Evolutionary conservation across 2,113 vertebrate genomes (phyloP).

Genomic region (Caranx melampygus): DNA sequence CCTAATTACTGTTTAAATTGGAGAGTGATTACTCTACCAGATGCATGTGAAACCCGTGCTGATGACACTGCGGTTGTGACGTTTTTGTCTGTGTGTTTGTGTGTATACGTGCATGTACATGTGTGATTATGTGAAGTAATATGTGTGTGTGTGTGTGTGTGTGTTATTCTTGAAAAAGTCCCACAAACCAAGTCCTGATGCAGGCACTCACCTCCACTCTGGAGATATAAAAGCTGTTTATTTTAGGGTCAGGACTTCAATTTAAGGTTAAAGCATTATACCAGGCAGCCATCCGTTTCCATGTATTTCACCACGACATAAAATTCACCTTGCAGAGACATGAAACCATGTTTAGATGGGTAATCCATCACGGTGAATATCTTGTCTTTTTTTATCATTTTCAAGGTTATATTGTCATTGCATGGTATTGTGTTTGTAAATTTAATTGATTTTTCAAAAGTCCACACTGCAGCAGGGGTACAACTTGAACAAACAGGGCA

Average conservation of each 20-base stretch:
- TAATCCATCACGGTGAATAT: slow-evolving; percentile 42
- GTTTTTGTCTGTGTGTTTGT: background rate
- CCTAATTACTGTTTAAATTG: slow-evolving; percentile 13
- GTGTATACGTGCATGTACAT: background rate
- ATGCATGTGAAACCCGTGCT: background rate
- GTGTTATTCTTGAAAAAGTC: background rate
- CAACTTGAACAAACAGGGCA: background rate
- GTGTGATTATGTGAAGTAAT: background rate
- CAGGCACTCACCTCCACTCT: background rate
- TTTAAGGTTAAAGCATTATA: slow-evolving; percentile 39
- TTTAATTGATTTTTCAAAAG: background rate
- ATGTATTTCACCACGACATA: slow-evolving; percentile 24
- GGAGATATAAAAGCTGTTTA: slow-evolving; percentile 27
- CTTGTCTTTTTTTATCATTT: slow-evolving; percentile 20
- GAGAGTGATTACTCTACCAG: background rate
- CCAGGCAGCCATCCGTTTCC: slow-evolving; percentile 34
- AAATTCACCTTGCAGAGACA: slow-evolving; percentile 32
- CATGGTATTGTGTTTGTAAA: background rate
- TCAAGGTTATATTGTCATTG: slow-evolving; percentile 32
- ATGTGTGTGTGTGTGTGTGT: background rate
- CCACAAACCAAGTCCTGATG: slow-evolving; percentile 1
- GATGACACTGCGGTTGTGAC: background rate
- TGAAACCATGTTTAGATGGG: slow-evolving; percentile 22
- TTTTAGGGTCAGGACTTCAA: slow-evolving; percentile 48
- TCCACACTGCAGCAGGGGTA: background rate